Conservation (phyloP, 2,113 vertebrate genomes). For the Plectropomus leopardus region DNA sequence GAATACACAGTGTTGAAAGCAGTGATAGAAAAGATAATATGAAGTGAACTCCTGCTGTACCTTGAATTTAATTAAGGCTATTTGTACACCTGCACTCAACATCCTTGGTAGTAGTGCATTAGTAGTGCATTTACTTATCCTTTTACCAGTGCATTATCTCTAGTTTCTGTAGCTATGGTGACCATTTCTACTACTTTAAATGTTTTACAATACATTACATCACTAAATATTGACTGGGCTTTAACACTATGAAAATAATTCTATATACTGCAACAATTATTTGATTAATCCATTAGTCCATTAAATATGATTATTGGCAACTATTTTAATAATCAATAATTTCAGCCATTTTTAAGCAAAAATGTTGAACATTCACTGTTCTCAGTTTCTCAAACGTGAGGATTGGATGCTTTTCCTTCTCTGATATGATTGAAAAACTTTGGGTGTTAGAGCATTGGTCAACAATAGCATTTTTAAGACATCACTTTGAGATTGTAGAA, state of each 20-base stretch:
- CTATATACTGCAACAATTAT: not conserved
- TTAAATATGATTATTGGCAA: not conserved
- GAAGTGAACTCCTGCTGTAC: not conserved
- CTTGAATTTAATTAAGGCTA: constrained; percentile 1
- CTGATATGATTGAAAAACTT: not conserved
- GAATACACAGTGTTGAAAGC: constrained; percentile 38
- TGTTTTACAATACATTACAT: not conserved
- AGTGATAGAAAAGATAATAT: constrained; percentile 37
- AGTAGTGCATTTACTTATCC: constrained; percentile 6
- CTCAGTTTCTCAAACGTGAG: not conserved
- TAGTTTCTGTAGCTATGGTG: not conserved
- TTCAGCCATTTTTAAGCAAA: not conserved
- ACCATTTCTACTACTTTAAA: not conserved
- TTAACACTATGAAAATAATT: not conserved
- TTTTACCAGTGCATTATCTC: not conserved
- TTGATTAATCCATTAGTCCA: no score
- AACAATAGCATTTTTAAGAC: no score
- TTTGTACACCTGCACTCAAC: constrained; percentile 32
- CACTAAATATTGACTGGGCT: not conserved
- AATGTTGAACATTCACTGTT: not conserved
- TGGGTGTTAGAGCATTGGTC: not conserved
- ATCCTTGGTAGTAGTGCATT: not conserved
- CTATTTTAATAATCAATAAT: not conserved
- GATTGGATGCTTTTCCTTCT: not conserved
- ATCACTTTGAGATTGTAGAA: no score